Evolutionary conservation across 2,113 vertebrate genomes (phyloP).

Genomic region (Syngnathus scovelli): DNA sequence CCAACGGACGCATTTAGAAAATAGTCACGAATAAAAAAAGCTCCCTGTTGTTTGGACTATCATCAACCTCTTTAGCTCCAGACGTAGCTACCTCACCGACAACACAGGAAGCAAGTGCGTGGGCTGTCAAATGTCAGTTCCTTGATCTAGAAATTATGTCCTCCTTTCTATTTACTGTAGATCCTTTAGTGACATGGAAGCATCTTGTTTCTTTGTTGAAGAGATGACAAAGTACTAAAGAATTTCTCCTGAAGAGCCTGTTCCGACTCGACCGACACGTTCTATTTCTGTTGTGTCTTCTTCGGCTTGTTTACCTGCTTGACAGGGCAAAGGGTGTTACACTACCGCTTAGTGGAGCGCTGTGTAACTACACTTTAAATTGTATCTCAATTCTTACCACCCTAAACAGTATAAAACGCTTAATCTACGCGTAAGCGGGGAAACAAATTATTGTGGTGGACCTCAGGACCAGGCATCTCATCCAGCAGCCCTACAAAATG

Average conservation of each 20-base stretch:
- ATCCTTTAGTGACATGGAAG: not conserved
- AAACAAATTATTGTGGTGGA: too few relatives aligned
- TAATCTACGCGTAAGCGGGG: too few relatives aligned
- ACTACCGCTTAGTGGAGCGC: not conserved
- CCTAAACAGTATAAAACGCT: too few relatives aligned
- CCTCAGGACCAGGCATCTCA: too few relatives aligned
- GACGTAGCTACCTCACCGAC: conserved; percentile 2
- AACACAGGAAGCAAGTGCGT: conserved; percentile 56
- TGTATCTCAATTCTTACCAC: too few relatives aligned
- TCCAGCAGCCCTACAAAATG: too few relatives aligned
- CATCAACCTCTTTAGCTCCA: not conserved
- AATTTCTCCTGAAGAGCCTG: not conserved
- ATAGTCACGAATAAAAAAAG: conserved; percentile 6
- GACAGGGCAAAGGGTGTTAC: not conserved
- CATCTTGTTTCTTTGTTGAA: too few relatives aligned
- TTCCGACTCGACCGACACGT: not conserved
- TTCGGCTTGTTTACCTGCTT: conserved; percentile 2
- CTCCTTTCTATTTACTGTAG: not conserved
- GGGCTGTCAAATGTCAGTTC: conserved; percentile 2
- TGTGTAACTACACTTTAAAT: not conserved
- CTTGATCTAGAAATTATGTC: not conserved
- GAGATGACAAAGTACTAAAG: not conserved
- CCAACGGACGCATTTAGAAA: conserved; percentile 41
- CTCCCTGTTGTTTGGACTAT: not conserved
- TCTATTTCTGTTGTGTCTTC: not conserved